Evolutionary conservation across 2,888 invertebrate genomes (phyloP), one percentile per base, ranked within the genome.

Genomic region (Temnothorax rugatulus): DNA sequence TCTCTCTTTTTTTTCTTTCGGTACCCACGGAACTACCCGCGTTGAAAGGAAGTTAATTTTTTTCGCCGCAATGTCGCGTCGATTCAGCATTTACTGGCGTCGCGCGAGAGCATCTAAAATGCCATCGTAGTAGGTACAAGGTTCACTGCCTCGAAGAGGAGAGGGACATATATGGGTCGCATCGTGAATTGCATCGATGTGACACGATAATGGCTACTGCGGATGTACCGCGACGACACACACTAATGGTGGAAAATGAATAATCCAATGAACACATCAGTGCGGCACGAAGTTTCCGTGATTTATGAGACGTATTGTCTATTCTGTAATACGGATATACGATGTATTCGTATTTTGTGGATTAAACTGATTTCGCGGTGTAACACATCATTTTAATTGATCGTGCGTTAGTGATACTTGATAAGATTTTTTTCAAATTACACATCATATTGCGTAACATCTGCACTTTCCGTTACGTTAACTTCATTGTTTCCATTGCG

Each of bases 11-110:
- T 15, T 34, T n/a, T 1, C 25, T 25, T 66, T 69, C 50, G 50
- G 38, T 50, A 11, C 11, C 2, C 66, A 54, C 71, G 74, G n/a
- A 83, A 77, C 21, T 38, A 74, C 44, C 52, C 52, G 52, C 66
- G 18, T 44, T 25, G 50, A 82, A 54, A 38, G 71, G 44, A 41
- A 83, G 77, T 86, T 83, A 81, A 88, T 88, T 88, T 69, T 41
- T 77, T 77, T 82, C 68, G 25, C 38, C 47, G 38, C 54, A 61
- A 41, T 18, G 59, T 52, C 52, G 66, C 57, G 50, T 74, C 73
- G 81, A 74, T 54, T 68, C 59, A 71, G 73, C 71, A 61, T 83
- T 69, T 74, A 57, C 34, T 29, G 50, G 50, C 57, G 41, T 73
- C 25, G 83, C 69, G 59, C 25, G 69, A 63, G 41, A 57, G 74